A percentile compares a stretch with the other conserved stretches of the same genome.
Evolutionary conservation across 2,797 vertebrate species (phyloP).

Genomic region (Falco cherrug): DNA sequence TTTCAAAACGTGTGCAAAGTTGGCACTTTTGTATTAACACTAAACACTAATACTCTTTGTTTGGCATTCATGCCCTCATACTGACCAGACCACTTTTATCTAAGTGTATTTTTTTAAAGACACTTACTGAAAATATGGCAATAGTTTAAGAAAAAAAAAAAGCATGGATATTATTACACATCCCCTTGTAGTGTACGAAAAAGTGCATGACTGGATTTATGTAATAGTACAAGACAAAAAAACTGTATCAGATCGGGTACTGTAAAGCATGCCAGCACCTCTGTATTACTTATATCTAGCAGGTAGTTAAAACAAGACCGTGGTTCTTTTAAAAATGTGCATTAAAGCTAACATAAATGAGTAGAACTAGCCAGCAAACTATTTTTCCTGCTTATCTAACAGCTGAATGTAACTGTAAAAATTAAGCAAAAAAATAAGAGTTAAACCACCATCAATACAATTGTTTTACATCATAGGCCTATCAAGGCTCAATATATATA

Average conservation of each 20-base stretch:
- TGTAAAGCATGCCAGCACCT: slow-evolving; percentile 95
- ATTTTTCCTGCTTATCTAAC: slow-evolving; percentile 90
- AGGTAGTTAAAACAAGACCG: slow-evolving; percentile 95
- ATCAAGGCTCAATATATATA: slow-evolving; percentile 91
- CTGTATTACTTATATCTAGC: slow-evolving; percentile 87
- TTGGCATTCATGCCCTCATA: slow-evolving; percentile 80
- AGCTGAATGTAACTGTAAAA: slow-evolving; percentile 93
- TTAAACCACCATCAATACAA: slow-evolving; percentile 97
- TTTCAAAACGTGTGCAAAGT: slow-evolving; percentile 84
- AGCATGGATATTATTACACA: slow-evolving; percentile 92
- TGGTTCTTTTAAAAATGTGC: slow-evolving; percentile 87
- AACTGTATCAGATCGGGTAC: slow-evolving; percentile 89
- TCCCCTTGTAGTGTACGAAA: slow-evolving; percentile 93
- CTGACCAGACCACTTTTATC: slow-evolving; percentile 80
- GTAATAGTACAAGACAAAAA: slow-evolving; percentile 89
- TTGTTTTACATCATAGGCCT: slow-evolving; percentile 96
- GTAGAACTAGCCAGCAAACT: slow-evolving; percentile 92
- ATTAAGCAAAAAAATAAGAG: slow-evolving; percentile 74
- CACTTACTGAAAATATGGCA: slow-evolving; percentile 80
- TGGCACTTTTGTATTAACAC: slow-evolving; percentile 81
- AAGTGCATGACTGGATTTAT: slow-evolving; percentile 96
- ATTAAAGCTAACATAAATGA: slow-evolving; percentile 94
- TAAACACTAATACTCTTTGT: slow-evolving; percentile 82
- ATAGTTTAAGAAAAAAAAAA: slow-evolving; percentile 79
- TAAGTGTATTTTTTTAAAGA: slow-evolving; percentile 79